Evolutionary conservation across 2,113 vertebrate species (phyloP).

Genomic region (Sciurus niger): DNA sequence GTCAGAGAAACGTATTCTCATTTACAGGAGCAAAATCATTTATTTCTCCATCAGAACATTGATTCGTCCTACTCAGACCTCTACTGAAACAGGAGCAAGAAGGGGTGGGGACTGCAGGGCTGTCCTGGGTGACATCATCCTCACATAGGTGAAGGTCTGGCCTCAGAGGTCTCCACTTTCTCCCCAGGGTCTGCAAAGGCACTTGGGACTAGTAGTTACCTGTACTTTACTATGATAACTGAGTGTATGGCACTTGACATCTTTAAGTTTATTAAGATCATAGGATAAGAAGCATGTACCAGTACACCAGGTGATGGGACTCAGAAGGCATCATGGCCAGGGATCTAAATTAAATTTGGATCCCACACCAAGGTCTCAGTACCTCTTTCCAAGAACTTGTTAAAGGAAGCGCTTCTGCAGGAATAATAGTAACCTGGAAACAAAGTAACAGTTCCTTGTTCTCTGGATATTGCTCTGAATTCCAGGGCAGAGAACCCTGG

Average conservation of each 20-base stretch:
- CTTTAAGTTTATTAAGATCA: conserved; percentile 44
- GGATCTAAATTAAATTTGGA: not conserved
- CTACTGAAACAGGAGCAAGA: not conserved
- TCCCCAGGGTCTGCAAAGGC: not conserved
- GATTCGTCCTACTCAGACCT: not conserved
- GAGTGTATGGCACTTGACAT: not conserved
- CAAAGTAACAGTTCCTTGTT: not conserved
- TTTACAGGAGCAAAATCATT: not conserved
- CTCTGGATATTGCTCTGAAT: not conserved
- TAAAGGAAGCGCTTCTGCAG: not conserved
- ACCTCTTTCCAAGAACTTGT: not conserved
- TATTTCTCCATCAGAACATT: not conserved
- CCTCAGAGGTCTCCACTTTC: not conserved
- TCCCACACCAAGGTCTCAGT: not conserved
- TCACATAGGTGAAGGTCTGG: not conserved
- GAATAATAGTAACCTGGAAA: not conserved
- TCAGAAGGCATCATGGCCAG: not conserved
- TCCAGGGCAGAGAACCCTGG: not conserved
- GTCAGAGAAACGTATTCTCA: not conserved
- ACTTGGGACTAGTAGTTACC: not conserved
- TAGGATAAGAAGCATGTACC: not conserved
- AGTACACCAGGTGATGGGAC: not conserved
- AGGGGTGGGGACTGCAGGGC: not conserved
- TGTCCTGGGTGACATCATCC: not conserved
- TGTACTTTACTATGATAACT: not conserved